Percentiles rank a stretch among this genome's conserved stretches.
Evolutionary conservation across 2,888 invertebrate species (phyloP).

Genomic region (Tortrix viridana): DNA sequence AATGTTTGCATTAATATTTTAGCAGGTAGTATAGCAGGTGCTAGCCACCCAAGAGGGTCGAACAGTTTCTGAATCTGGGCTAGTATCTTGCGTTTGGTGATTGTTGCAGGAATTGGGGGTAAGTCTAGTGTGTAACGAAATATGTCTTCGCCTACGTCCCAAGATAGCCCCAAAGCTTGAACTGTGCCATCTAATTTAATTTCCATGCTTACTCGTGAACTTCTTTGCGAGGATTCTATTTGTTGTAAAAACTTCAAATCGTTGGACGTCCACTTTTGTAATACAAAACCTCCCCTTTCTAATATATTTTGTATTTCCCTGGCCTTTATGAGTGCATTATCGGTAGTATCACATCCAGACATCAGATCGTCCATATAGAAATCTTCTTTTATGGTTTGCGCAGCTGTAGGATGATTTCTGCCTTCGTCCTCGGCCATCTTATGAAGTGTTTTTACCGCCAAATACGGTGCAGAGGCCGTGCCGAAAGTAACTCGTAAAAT

Average conservation of each 20-base stretch:
- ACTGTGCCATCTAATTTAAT: conserved; percentile 42
- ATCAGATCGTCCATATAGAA: conserved; percentile 47
- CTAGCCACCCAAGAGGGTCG: conserved; percentile 46
- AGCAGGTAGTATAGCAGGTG: conserved; percentile 38
- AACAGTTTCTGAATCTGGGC: conserved; percentile 42
- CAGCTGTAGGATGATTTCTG: conserved; percentile 32
- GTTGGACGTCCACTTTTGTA: conserved; percentile 49
- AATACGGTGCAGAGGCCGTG: conserved; percentile 45
- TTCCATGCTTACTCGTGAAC: conserved; percentile 35
- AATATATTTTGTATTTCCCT: conserved; percentile 42
- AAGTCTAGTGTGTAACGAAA: conserved; percentile 40
- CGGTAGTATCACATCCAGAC: conserved; percentile 37
- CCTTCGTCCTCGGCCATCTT: conserved; percentile 46
- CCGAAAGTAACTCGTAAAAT: conserved; percentile 43
- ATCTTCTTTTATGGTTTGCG: conserved; percentile 32
- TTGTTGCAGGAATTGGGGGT: conserved; percentile 8
- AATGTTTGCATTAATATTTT: conserved; percentile 42
- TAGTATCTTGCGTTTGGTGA: conserved; percentile 44
- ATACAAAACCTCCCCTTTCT: conserved; percentile 47
- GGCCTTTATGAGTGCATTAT: conserved; percentile 37
- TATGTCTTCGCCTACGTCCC: conserved; percentile 42
- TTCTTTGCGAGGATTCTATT: conserved; percentile 29
- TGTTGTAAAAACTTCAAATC: conserved; percentile 34
- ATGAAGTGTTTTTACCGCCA: conserved; percentile 46
- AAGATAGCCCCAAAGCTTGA: conserved; percentile 42